Percentiles rank a stretch among this genome's conserved stretches.
These are phyloP conservation scores for Diceros bicornis DNA, from an alignment of 2,797 vertebrate species.

Conservation along the genomic window DNA sequence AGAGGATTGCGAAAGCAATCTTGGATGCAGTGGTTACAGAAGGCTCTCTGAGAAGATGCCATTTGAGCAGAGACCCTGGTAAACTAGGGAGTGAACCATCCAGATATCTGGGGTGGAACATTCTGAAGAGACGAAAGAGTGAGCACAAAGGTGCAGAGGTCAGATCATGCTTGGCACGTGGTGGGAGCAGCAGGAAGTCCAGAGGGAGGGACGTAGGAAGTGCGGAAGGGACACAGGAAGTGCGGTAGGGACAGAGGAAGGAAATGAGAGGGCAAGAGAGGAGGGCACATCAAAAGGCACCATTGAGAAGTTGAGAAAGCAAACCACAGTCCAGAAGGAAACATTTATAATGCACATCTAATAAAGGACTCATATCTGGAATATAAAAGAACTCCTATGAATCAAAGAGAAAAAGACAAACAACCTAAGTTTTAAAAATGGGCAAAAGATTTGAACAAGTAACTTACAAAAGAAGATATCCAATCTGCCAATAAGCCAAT, in stretches of 20 bases:
- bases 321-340: neutral
- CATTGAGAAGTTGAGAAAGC: neutral
- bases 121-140: neutral
- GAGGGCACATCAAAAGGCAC: neutral
- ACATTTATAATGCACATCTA: neutral
- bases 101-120: rapidly evolving
- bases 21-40: neutral
- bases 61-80: neutral
- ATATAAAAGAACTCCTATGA: neutral
- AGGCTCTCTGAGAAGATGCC: neutral
- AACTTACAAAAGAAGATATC: neutral
- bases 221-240: neutral
- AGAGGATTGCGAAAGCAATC: neutral
- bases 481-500: neutral
- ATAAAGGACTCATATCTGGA: neutral
- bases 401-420: neutral
- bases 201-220: neutral
- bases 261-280: neutral
- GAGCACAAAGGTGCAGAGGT: neutral
- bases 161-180: neutral
- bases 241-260: neutral
- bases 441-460: neutral
- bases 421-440: neutral
- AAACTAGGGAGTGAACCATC: neutral
- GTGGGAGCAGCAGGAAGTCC: neutral